phyloP scores from a whole-genome alignment of 2,797 vertebrate genomes.

The Austrolebias charrua region DNA sequence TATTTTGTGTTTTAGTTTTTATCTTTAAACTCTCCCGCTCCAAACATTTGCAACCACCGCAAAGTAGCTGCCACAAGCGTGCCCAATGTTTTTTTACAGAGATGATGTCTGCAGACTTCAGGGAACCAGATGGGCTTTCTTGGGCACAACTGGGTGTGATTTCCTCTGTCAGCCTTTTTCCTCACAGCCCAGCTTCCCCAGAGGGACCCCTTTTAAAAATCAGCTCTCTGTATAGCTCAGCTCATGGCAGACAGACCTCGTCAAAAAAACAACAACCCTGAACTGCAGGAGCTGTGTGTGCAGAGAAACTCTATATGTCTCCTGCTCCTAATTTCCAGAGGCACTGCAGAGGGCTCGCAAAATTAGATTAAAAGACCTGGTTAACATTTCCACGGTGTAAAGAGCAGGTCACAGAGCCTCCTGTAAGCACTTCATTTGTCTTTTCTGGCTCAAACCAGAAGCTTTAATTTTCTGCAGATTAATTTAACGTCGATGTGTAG shows the following conservation, averaged over 20 bases:
- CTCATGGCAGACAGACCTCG: constrained; percentile 22
- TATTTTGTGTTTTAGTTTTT: constrained; percentile 23
- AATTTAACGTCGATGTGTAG: constrained; percentile 11
- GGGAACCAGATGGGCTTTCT: constrained; percentile 57
- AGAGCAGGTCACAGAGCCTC: constrained; percentile 17
- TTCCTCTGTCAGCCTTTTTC: constrained; percentile 78
- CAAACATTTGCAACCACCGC: constrained; percentile 42
- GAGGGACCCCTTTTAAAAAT: constrained; percentile 78
- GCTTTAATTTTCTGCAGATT: constrained; percentile 18
- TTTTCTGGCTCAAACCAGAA: constrained; percentile 27
- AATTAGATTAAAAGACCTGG: constrained; percentile 44
- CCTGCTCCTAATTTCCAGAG: constrained; percentile 49
- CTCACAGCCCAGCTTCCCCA: constrained; percentile 77
- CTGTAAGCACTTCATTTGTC: constrained; percentile 21
- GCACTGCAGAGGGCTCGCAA: constrained; percentile 22
- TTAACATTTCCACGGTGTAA: constrained; percentile 47
- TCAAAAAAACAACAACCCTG: constrained; percentile 24
- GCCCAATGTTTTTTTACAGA: constrained; percentile 50
- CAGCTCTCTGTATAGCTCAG: constrained; percentile 44
- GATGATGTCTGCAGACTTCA: constrained; percentile 62
- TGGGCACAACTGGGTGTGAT: constrained; percentile 73
- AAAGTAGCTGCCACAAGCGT: constrained; percentile 42
- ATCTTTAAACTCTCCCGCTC: constrained; percentile 32
- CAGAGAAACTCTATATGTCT: constrained; percentile 59
- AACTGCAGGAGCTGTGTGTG: constrained; percentile 38